Base-by-base conservation (phyloP, 2,113 vertebrate species). In the Elgaria multicarinata region DNA sequence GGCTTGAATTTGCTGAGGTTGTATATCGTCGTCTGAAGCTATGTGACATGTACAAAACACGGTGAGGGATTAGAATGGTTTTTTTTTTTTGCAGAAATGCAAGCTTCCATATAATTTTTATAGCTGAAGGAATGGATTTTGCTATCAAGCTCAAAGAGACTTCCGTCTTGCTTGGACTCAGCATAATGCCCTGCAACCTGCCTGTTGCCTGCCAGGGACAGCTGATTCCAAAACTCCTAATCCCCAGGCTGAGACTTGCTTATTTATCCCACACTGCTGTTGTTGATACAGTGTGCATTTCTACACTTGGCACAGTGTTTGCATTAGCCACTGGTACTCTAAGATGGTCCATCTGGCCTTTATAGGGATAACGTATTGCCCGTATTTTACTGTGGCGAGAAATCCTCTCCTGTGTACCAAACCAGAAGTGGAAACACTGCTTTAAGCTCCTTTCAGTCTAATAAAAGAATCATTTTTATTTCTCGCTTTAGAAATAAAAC, bases 81-180 rank as follows among this genome's bases (percentile, higher is more conserved):
- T 94, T 93, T 89, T 75, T 78, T 94, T 94, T 93, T 89, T 75
- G 44, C 83, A 79, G 67, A 92, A 53, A 50, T 87, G 79, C 83
- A 90, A 79, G 12, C 69, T 94, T 76, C 72, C 36, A 2, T 83
- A 62, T 88, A 76, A 53, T 74, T 89, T 44, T n/a, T 83, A 67
- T 89, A 93, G 67, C 8, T 91, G 66, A 94, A 88, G 72, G 92
- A 88, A 67, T 85, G 9, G 31, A 71, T 53, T 89, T 44, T 86
- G 79, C 50, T 88, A 16, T 74, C 86, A 93, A 67, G 69, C 13
- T 90, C 74, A 79, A 66, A 53, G n/a, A 91, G 58, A 26, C 75
- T 44, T 33, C 2, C 28, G 0, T 83, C 72, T 14, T 12, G 86
- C 50, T 88, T 89, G 13, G 12, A 80, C 42, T 89, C 78, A 89